Evolutionary conservation across 2,797 vertebrate species (phyloP).

Genomic region (Sebastes matsubarae): DNA sequence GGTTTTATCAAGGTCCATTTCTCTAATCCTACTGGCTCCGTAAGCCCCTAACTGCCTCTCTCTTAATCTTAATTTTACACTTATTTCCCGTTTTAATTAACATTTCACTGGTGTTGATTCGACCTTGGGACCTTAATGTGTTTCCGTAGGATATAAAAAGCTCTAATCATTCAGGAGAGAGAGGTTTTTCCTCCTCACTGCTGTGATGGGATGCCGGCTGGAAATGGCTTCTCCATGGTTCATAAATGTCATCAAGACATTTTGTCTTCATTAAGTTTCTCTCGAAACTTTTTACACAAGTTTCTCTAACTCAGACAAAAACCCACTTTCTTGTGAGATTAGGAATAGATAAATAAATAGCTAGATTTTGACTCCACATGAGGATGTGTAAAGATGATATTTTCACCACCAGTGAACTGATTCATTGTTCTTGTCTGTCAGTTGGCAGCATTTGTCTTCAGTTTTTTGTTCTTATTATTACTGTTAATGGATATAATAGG

Average conservation of each 20-base stretch:
- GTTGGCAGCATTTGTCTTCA: neutral
- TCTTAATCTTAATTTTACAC: slow-evolving; percentile 1
- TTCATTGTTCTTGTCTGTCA: neutral
- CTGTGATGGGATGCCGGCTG: neutral
- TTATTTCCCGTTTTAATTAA: slow-evolving; percentile 11
- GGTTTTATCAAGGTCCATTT: slow-evolving; percentile 11
- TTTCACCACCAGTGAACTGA: neutral
- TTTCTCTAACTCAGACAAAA: neutral
- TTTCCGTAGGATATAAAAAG: slow-evolving; percentile 13
- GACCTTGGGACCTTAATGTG: neutral
- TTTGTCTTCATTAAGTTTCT: neutral
- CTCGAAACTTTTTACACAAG: neutral
- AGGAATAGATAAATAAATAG: neutral
- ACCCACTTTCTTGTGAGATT: neutral
- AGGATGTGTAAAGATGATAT: neutral
- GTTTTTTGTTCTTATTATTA: neutral
- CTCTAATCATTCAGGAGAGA: neutral
- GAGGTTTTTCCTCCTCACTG: neutral
- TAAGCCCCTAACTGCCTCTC: slow-evolving; percentile 8
- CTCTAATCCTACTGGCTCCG: slow-evolving; percentile 12
- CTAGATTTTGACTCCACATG: neutral
- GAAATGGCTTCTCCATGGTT: neutral
- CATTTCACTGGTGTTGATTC: neutral
- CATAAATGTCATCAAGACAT: slow-evolving; percentile 1
- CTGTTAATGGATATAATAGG: neutral